A percentile compares a stretch with the other conserved stretches of the same genome.
Evolutionary conservation across 2,797 vertebrate genomes (phyloP).

Genomic region (Gymnoscopelus microlampas): DNA sequence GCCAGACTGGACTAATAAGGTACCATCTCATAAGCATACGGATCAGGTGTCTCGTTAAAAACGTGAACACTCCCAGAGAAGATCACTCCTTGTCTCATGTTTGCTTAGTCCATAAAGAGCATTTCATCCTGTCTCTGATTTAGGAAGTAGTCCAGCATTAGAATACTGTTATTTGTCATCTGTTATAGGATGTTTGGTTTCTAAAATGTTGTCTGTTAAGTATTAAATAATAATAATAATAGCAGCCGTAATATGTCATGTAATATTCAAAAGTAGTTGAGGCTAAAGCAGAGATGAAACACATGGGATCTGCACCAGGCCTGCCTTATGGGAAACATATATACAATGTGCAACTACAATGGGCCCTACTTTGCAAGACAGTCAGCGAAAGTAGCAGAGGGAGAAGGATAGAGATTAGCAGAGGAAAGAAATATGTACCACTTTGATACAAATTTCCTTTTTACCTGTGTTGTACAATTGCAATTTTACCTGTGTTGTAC

Average conservation of each 20-base stretch:
- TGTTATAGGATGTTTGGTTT: conserved; percentile 25
- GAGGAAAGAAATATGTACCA: conserved; percentile 66
- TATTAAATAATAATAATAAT: no score
- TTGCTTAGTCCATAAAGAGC: conserved; percentile 30
- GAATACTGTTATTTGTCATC: conserved; percentile 36
- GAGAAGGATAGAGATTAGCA: conserved; percentile 60
- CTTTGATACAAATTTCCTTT: conserved; percentile 78
- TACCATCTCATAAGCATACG: conserved; percentile 68
- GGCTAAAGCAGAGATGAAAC: conserved; percentile 68
- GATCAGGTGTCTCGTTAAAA: conserved; percentile 61
- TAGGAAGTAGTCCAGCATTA: conserved; percentile 52
- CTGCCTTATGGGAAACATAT: conserved; percentile 75
- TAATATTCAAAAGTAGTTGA: no score
- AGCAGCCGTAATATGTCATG: no score
- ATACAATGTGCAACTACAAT: conserved; percentile 77
- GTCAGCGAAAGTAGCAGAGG: conserved; percentile 68
- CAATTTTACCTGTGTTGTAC: conserved; percentile 50
- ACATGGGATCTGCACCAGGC: conserved; percentile 62
- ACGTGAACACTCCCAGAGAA: conserved; percentile 60
- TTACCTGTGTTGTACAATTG: conserved; percentile 51
- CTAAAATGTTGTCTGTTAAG: no score
- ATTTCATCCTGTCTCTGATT: conserved; percentile 12
- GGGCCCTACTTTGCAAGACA: conserved; percentile 75
- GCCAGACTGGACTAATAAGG: conserved; percentile 59
- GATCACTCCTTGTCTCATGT: conserved; percentile 40